Evolutionary conservation across 2,888 invertebrate genomes (phyloP), one percentile per base, ranked within the genome.

Genomic region (Listrodromus nycthemerus): DNA sequence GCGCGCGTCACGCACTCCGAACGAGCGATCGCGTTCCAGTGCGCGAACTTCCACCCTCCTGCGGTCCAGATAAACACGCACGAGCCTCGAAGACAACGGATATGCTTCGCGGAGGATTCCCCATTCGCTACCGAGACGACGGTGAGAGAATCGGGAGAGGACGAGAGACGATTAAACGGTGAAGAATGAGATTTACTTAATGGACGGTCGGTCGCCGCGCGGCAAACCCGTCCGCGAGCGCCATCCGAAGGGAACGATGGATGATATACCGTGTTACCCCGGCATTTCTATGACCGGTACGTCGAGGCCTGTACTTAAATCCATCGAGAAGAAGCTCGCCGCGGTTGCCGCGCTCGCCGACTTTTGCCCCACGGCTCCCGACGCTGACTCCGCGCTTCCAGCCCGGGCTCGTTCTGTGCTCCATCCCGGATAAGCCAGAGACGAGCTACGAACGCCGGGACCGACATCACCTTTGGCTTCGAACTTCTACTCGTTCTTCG

Each of bases 301-400:
- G 63, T 58, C 65, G 78, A 81, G 82, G 84, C 82, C 86, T 87
- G 85, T 87, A 87, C 87, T 87, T 87, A 87, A 87, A 85, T 83
- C 84, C 76, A 77, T 67, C 82, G 73, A 75, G 74, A 66, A 65
- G 66, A 69, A 77, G 48, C 55, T 55, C 80, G 69, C 48, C 69
- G 74, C 77, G 74, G 74, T 74, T 48, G 27, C 66, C 69, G 74
- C 77, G 74, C 77, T 74, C 55, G 27, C 66, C 69, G 55, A 78
- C 74, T 75, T 48, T 74, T 69, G 77, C 63, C 52, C 48, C 55
- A 75, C 80, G 70, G 80, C 77, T 65, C 71, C 70, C 74, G 83
- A 81, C 71, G 79, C 74, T 58, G 58, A 33, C 80, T 82, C 76
- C 69, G 55, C 67, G 66, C 58, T 61, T 50, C 30, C 33, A 30